Conservation (phyloP, 2,888 invertebrate species). For the Rhamphomyia laevipes region DNA sequence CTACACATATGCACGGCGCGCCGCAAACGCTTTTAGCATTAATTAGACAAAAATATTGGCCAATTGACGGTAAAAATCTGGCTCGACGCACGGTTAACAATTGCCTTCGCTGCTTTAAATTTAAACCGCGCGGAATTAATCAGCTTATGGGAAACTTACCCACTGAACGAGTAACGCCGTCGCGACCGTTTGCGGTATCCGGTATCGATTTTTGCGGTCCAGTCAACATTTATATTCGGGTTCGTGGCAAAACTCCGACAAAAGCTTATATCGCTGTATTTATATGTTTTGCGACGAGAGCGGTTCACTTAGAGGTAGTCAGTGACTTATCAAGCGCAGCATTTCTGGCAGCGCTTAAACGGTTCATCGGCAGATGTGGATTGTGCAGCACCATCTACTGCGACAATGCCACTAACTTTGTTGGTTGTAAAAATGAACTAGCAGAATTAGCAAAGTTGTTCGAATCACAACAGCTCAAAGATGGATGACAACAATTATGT, state of each 20-base stretch:
- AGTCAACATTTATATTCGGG: slow-evolving; percentile 7
- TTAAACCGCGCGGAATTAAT: neutral
- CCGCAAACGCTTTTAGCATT: slow-evolving; percentile 1
- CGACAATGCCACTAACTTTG: slow-evolving; percentile 11
- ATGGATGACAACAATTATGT: neutral
- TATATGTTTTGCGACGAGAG: slow-evolving; percentile 6
- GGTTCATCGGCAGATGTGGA: slow-evolving; percentile 6
- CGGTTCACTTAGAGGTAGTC: slow-evolving; percentile 15
- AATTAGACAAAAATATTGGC: slow-evolving; percentile 15
- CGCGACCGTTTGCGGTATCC: neutral
- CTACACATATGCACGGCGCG: neutral
- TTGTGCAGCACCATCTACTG: slow-evolving; percentile 5
- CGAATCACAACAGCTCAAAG: too few species aligned
- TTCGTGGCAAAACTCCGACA: slow-evolving; percentile 9
- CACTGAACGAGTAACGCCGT: slow-evolving; percentile 3
- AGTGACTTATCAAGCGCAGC: neutral
- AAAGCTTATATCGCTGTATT: slow-evolving; percentile 1
- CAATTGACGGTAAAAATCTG: slow-evolving; percentile 7
- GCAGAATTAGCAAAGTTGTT: neutral
- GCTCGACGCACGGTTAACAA: slow-evolving; percentile 4
- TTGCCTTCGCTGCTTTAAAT: slow-evolving; percentile 9
- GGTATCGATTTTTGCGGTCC: slow-evolving; percentile 8
- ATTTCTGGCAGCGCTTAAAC: slow-evolving; percentile 1
- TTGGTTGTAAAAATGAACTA: slow-evolving; percentile 7
- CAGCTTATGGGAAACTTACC: slow-evolving; percentile 20